Evolutionary conservation across 1,140 invertebrate genomes (phyloP).

Genomic region (Carposina sasakii): DNA sequence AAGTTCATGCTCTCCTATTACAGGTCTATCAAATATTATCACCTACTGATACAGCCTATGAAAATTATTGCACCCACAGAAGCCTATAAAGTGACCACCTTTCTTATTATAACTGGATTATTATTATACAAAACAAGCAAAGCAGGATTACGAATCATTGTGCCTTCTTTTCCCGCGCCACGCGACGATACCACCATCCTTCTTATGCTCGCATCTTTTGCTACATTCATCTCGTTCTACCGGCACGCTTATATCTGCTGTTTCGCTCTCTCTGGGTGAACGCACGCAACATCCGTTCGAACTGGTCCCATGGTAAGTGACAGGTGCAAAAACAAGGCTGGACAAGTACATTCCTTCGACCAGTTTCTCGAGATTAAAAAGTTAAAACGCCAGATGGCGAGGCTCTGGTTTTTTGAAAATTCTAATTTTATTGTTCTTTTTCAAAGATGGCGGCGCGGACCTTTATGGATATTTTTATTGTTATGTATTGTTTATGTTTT

Average conservation of each 20-base stretch:
- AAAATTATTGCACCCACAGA: background rate
- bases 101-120: slow-evolving; percentile 35
- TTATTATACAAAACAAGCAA: slow-evolving; percentile 36
- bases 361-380: too few relatives aligned
- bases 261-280: slow-evolving; percentile 41
- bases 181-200: slow-evolving; percentile 36
- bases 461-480: too few relatives aligned
- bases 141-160: slow-evolving; percentile 10
- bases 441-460: too few relatives aligned
- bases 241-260: slow-evolving; percentile 43
- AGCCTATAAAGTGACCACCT: too few relatives aligned
- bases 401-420: too few relatives aligned
- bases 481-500: too few relatives aligned
- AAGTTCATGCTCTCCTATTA: too few relatives aligned
- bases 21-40: too few relatives aligned
- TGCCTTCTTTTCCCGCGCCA: slow-evolving; percentile 35
- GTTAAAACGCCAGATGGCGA: too few relatives aligned
- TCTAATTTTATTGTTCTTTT: too few relatives aligned
- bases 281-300: slow-evolving; percentile 45
- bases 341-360: too few relatives aligned
- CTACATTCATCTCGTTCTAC: slow-evolving; percentile 23
- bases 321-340: slow-evolving; percentile 55
- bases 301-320: slow-evolving; percentile 39
- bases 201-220: background rate
- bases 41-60: too few relatives aligned